Base-by-base conservation (phyloP, 2,113 vertebrate genomes). In the Zosterops pallidus region DNA sequence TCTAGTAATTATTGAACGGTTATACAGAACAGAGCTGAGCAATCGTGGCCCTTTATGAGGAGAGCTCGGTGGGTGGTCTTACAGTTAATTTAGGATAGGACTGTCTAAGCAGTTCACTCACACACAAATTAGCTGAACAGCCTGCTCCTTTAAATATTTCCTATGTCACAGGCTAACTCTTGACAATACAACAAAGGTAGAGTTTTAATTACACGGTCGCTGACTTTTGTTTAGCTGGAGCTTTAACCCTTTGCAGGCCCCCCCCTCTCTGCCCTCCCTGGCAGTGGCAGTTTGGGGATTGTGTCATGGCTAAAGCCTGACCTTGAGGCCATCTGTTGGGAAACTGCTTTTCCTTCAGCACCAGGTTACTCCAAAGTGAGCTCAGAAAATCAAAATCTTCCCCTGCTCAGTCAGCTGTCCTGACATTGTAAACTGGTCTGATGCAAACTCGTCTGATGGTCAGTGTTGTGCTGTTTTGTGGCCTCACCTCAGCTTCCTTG, bases 141-240 rank as follows among this genome's bases (percentile, higher is more conserved):
- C 95, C 97, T 97, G 96, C 97, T 97, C 97, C 95, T 97, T 98
- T 98, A 98, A 98, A 98, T 98, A 98, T 98, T 98, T 98, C 96
- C 96, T 97, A 96, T 97, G 97, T 98, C 98, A 97, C 96, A 97
- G 95, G 96, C 96, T 98, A 97, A 97, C 96, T 97, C 98, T 96
- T 97, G 96, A 97, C 96, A 98, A 98, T 97, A 97, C 97, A 97
- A 97, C 97, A 98, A 98, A 98, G 97, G 97, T 98, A 97, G 94
- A 97, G 96, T 97, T 98, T 98, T 98, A 98, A 98, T 98, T 98
- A 98, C 97, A 98, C 70, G 97, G 96, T 98, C 95, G 95, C 96
- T 98, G 97, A 98, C 97, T 98, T 98, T 97, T 98, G 97, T 98
- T 98, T 98, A 98, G 97, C 95, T 83, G 96, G 90, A 97, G 97